Percentiles rank a stretch among this genome's conserved stretches.
Evolutionary conservation across 2,888 invertebrate species (phyloP).

Genomic region (Podabrus alpinus): DNA sequence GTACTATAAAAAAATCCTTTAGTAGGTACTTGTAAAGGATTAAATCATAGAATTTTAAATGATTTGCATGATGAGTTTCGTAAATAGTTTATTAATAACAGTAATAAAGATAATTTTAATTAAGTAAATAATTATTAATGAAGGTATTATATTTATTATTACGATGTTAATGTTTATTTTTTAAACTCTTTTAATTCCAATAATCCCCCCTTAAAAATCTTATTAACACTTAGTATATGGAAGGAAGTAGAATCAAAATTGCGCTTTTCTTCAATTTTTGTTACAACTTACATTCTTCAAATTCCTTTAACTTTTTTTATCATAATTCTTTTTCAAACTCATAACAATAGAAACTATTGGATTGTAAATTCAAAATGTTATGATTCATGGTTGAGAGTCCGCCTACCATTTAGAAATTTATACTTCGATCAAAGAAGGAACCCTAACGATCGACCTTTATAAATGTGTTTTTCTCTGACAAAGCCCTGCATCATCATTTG

Average conservation of each 20-base stretch:
- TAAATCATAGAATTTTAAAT: no score
- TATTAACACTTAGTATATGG: no score
- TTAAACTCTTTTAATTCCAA: no score
- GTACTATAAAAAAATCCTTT: no score
- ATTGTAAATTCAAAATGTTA: slow-evolving; percentile 6
- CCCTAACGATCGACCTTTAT: slow-evolving; percentile 26
- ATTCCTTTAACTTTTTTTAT: neutral
- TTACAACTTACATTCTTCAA: neutral
- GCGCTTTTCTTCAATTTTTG: neutral
- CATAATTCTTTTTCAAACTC: neutral
- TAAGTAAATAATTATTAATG: no score
- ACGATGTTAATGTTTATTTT: no score
- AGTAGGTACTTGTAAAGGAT: no score
- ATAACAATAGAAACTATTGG: neutral
- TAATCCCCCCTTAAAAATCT: no score
- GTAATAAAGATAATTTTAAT: no score
- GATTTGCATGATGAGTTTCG: no score
- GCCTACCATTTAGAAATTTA: slow-evolving; percentile 21
- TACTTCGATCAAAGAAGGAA: slow-evolving; percentile 17
- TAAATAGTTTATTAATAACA: no score
- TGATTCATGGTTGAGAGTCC: slow-evolving; percentile 17
- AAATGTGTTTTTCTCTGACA: slow-evolving; percentile 20
- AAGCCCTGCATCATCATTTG: slow-evolving; percentile 8
- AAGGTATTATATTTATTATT: no score
- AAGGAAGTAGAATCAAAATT: neutral